Conservation (phyloP, 2,888 invertebrate genomes). For the Drosophila limbata region DNA sequence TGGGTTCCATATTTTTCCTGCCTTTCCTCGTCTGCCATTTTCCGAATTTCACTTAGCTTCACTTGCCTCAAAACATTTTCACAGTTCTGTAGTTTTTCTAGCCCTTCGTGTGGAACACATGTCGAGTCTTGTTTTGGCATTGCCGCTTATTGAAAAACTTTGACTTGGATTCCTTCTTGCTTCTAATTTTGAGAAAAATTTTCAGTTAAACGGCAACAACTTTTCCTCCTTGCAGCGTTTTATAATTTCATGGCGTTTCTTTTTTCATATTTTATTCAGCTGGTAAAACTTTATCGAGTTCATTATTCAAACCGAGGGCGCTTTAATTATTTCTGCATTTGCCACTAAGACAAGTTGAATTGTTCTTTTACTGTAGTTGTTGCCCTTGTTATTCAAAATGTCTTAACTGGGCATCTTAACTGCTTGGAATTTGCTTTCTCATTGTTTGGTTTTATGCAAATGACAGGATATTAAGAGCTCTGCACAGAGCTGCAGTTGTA, state of each 20-base stretch:
- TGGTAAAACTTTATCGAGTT: constrained; percentile 53
- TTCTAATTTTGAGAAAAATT: constrained; percentile 33
- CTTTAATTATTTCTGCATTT: constrained; percentile 50
- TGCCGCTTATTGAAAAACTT: constrained; percentile 60
- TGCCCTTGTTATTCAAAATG: constrained; percentile 23
- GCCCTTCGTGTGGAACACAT: constrained; percentile 40
- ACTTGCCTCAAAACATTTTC: constrained; percentile 32
- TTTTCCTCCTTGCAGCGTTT: constrained; percentile 31
- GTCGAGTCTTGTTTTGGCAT: constrained; percentile 50
- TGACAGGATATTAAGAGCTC: constrained; percentile 8
- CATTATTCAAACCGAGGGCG: constrained; percentile 41
- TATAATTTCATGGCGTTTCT: constrained; percentile 45
- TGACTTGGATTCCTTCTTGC: constrained; percentile 27
- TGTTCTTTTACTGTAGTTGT: constrained; percentile 21
- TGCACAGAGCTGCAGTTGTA: constrained; percentile 1
- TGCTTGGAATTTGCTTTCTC: constrained; percentile 17
- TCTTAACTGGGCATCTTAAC: constrained; percentile 6
- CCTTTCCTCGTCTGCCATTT: background rate
- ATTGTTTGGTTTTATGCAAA: constrained; percentile 26
- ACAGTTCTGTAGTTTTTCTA: constrained; percentile 36
- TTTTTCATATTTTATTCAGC: constrained; percentile 40
- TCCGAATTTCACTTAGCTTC: constrained; percentile 18
- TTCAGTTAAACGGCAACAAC: constrained; percentile 47
- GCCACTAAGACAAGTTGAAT: constrained; percentile 36
- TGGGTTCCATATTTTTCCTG: constrained; percentile 57